Evolutionary conservation across 2,113 vertebrate genomes (phyloP), one percentile per base, ranked within the genome.

Genomic region (Cranoglanis bouderius): DNA sequence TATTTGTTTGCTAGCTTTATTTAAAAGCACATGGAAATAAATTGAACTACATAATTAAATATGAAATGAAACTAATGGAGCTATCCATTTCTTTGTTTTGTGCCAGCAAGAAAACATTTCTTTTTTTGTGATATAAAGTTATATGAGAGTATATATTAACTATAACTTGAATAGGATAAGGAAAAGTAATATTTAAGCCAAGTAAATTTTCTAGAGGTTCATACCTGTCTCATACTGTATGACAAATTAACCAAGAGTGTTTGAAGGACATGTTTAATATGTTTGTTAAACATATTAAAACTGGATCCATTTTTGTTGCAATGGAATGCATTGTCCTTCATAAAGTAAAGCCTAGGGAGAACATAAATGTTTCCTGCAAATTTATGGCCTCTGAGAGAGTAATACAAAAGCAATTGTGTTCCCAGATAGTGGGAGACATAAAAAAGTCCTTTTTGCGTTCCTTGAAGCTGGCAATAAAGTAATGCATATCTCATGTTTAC

Each of bases 331-430:
- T 1, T 80, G 55, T 59, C 92, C 91, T 88, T 91, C 91, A 93
- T 92, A 88, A 93, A 93, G 91, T 82, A 90, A 91, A 89, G 92
- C 63, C 90, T 26, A 91, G 92, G 92, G 91, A 91, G 85, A 87
- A 93, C 94, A 90, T 92, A 93, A 93, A 94, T 91, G 93, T 92
- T 92, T 94, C 90, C 70, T 88, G 92, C 89, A 94, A 95, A 95
- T 95, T 94, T 95, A 95, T 90, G 84, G 92, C 92, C 93, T 94
- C 93, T 93, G 77, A 84, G 94, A 94, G 94, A 92, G 93, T 93
- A 93, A 95, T 95, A 94, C 94, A 92, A 92, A 95, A 92, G 94
- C 95, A 95, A 95, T 95, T 95, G 94, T 94, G 95, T 94, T 95
- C 92, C 88, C 88, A 85, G 91, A 95, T 94, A 94, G 93, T 94